These are phyloP conservation scores for Orcinus orca DNA, from an alignment of 2,113 vertebrate species.

Conservation along the genomic window DNA sequence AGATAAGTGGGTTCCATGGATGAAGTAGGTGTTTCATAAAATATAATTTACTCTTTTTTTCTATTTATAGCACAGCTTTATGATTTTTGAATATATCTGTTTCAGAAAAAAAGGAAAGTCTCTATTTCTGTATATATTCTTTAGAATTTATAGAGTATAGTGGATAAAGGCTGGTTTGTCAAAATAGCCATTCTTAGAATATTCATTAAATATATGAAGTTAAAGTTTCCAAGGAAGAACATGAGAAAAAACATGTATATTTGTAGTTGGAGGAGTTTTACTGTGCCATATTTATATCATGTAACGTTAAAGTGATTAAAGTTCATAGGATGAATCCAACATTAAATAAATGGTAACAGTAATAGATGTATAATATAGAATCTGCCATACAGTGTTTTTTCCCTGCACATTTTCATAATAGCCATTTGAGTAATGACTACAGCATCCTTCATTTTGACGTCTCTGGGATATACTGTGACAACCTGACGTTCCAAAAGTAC, in stretches of 20 bases:
- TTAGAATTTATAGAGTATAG: not conserved
- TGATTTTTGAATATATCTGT: not conserved
- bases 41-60: not conserved
- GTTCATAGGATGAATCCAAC: not conserved
- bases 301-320: not conserved
- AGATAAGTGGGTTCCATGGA: not conserved
- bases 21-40: conserved; percentile 42
- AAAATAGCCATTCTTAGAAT: not conserved
- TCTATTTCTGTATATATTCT: not conserved
- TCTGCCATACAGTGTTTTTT: conserved; percentile 29
- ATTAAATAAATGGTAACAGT: not conserved
- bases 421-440: conserved; percentile 34
- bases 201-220: conserved; percentile 9
- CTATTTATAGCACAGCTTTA: conserved; percentile 7
- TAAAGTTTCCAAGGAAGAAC: not conserved
- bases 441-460: conserved; percentile 48
- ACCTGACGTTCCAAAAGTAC: conserved; percentile 45
- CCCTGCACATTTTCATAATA: conserved; percentile 60
- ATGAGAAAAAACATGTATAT: not conserved
- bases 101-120: not conserved
- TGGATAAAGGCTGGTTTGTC: not conserved
- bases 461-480: conserved; percentile 50
- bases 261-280: not conserved
- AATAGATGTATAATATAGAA: not conserved
- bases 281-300: not conserved